Evolutionary conservation across 2,888 invertebrate genomes (phyloP).

Genomic region (Drosophila borealis): DNA sequence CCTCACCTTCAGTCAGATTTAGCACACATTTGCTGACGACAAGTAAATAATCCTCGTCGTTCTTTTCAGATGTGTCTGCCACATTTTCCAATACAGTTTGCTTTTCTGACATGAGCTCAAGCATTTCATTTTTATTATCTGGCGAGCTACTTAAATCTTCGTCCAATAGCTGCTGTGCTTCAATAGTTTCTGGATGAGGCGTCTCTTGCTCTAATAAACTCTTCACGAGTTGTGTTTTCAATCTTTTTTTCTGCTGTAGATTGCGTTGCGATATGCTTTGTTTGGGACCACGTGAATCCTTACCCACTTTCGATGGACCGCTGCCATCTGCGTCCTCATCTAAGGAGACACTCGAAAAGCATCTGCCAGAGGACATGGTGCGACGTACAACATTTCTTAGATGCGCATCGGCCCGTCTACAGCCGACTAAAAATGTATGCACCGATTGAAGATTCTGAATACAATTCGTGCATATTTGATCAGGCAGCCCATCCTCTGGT

Average conservation of each 20-base stretch:
- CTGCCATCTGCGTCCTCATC: not conserved
- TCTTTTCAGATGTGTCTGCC: not conserved
- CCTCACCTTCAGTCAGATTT: slow-evolving; percentile 8
- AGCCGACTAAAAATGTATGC: slow-evolving; percentile 48
- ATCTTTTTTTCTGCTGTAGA: not conserved
- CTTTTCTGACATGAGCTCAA: not conserved
- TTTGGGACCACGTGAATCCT: not conserved
- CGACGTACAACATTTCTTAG: slow-evolving; percentile 43
- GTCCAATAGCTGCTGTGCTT: not conserved
- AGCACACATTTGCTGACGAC: slow-evolving; percentile 17
- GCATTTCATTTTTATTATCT: not conserved
- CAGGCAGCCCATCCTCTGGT: slow-evolving; percentile 74
- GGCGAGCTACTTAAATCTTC: not conserved
- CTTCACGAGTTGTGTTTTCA: slow-evolving; percentile 1
- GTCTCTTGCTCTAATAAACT: slow-evolving; percentile 1
- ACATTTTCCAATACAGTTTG: not conserved
- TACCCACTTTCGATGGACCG: not conserved
- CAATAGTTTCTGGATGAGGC: not conserved
- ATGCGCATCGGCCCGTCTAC: slow-evolving; percentile 52
- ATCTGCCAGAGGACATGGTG: slow-evolving; percentile 53
- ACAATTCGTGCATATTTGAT: slow-evolving; percentile 72
- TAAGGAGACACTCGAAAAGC: slow-evolving; percentile 10
- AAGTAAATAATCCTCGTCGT: slow-evolving; percentile 20
- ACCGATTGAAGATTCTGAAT: slow-evolving; percentile 30
- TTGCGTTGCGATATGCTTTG: not conserved